phyloP scores from a whole-genome alignment of 2,113 vertebrate species.

The Anas platyrhynchos region DNA sequence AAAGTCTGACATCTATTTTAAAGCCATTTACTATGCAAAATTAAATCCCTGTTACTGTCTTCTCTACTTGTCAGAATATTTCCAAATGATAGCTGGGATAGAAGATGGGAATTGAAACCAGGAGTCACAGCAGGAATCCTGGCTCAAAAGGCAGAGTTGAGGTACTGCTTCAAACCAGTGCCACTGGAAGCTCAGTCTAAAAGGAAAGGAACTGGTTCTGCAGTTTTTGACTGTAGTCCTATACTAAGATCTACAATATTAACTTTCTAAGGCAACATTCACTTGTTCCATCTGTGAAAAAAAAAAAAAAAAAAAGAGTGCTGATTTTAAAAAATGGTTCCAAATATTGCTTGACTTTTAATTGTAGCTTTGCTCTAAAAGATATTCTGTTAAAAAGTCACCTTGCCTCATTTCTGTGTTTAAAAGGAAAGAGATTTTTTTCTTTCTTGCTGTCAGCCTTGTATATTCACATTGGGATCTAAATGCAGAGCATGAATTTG shows the following conservation, averaged over 20 bases:
- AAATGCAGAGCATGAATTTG: neutral
- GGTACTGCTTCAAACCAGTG: neutral
- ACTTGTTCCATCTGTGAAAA: neutral
- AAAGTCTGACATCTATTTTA: slow-evolving; percentile 8
- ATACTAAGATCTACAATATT: neutral
- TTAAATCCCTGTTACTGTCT: neutral
- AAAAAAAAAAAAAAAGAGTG: neutral
- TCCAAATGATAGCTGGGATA: neutral
- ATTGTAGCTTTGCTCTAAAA: neutral
- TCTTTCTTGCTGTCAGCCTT: neutral
- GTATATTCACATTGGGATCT: neutral
- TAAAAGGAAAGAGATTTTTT: neutral
- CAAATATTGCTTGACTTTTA: neutral
- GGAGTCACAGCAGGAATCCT: neutral
- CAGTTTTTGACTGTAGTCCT: neutral
- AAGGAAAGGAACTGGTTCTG: neutral
- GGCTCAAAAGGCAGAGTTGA: neutral
- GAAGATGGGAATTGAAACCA: neutral
- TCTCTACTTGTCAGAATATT: neutral
- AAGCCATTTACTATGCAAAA: slow-evolving; percentile 4
- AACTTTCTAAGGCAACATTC: neutral
- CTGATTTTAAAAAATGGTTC: neutral
- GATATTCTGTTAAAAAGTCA: neutral
- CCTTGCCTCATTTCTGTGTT: neutral
- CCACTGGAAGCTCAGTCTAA: neutral